A percentile compares a stretch with the other conserved stretches of the same genome.
Evolutionary conservation across 2,113 vertebrate genomes (phyloP).

Genomic region (Silurus meridionalis): DNA sequence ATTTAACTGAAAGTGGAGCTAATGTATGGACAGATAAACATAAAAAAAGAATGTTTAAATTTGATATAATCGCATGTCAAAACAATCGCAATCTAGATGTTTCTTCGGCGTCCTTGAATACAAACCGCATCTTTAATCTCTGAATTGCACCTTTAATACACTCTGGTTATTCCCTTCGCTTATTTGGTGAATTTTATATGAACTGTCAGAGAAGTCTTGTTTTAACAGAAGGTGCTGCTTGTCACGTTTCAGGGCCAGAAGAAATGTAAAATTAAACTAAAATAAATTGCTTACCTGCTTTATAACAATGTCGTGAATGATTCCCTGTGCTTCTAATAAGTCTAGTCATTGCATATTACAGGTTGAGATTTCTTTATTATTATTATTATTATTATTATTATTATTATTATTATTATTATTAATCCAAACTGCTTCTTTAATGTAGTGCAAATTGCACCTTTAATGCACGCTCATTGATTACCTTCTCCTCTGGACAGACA

Average conservation of each 20-base stretch:
- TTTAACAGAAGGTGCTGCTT: not conserved
- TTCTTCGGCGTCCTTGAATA: not conserved
- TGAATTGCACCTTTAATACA: conserved; percentile 27
- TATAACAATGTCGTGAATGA: not conserved
- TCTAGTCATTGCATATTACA: too few species aligned
- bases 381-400: too few species aligned
- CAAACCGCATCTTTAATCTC: not conserved
- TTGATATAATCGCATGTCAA: too few species aligned
- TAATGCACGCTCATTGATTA: conserved; percentile 66
- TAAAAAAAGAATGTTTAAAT: not conserved
- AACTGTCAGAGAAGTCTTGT: not conserved
- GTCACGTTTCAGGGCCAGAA: conserved; percentile 3
- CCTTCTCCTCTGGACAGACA: conserved; percentile 88
- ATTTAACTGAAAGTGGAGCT: not conserved
- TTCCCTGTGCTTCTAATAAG: not conserved
- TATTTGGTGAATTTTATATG: not conserved
- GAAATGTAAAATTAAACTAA: not conserved
- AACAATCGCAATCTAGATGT: not conserved
- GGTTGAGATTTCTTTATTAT: not conserved
- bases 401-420: not conserved
- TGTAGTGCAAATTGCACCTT: not conserved
- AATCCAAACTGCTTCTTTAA: not conserved
- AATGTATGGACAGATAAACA: not conserved
- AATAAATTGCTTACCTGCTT: not conserved
- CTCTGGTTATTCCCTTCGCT: conserved; percentile 73